Base-by-base conservation (phyloP, 2,797 vertebrate genomes). In the Tokudaia muenninki region DNA sequence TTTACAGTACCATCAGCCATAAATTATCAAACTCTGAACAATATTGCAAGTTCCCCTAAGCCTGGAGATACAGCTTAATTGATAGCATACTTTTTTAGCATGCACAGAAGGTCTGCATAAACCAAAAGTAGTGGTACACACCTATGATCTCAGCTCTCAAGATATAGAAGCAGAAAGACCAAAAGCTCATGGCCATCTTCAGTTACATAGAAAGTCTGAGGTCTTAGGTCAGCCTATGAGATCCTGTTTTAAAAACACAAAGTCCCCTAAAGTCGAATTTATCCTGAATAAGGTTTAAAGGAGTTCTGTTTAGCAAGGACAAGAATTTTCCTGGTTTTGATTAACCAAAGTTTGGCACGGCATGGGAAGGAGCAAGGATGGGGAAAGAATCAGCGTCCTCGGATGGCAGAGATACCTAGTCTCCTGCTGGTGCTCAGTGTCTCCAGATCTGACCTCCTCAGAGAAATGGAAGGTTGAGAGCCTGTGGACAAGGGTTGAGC, bases 271-370 rank as follows among this genome's bases (percentile, higher is more conserved):
- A 92, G 90, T 6, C 29, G 34, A 94, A 63, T 44, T 87, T 61
- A 79, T 87, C 22, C 37, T 91, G 74, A 50, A 31, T 6, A 80
- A 78, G 75, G 22, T 37, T 79, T 92, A 67, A 92, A 89, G n/a
- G n/a, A 83, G 83, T 29, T 95, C 83, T 94, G 37, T 19, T 50
- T 70, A 67, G 17, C 44, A 96, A 92, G 22, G 78, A 13, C 67
- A 90, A 94, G 52, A 94, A 82, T 31, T 4, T 61, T 74, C 21
- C 16, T 82, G 55, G 10, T 59, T 90, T 94, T 77, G 26, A 94
- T 86, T 92, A 92, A 29, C 11, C 50, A 52, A 93, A n/a, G 37
- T 55, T 84, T 86, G 16, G 37, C 52, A 8, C 93, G 34, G 26
- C 16, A 41, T 13, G 3, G 12, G 34, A 34, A 89, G 41, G 34